Conservation (phyloP, 2,113 vertebrate genomes). For the Apaloderma vittatum region DNA sequence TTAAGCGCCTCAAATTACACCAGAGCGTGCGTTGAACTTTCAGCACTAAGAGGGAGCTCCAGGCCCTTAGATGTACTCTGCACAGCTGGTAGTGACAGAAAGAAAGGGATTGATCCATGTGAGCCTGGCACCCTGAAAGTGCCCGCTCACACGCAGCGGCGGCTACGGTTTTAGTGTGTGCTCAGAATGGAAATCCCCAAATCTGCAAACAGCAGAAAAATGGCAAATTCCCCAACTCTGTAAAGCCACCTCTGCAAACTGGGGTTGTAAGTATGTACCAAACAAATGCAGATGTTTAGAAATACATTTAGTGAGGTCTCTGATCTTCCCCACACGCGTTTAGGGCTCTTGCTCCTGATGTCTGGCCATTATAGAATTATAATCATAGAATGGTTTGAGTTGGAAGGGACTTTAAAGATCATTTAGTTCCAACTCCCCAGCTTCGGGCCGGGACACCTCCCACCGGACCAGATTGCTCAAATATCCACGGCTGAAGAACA, state of each 20-base stretch:
- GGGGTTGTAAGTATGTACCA: not conserved
- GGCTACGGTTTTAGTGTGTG: accelerated
- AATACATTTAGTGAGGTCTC: not conserved
- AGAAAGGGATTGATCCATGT: not conserved
- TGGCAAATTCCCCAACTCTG: not conserved
- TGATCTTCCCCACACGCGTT: not conserved
- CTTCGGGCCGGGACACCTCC: too few relatives aligned
- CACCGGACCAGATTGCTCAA: too few relatives aligned
- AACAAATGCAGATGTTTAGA: not conserved
- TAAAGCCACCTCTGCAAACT: not conserved
- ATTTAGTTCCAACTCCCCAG: too few relatives aligned
- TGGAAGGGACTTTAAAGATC: too few relatives aligned
- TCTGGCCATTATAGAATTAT: too few relatives aligned
- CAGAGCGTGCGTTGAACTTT: accelerated
- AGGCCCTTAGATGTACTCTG: not conserved
- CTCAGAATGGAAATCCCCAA: not conserved
- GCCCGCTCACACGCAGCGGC: not conserved
- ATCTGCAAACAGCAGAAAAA: not conserved
- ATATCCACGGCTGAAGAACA: not conserved
- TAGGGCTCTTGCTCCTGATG: not conserved
- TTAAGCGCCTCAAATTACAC: not conserved
- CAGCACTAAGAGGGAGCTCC: not conserved
- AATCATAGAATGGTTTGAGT: too few relatives aligned
- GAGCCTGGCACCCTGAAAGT: not conserved
- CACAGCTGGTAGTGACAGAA: not conserved